Percentiles rank a stretch among this genome's conserved stretches.
These are phyloP conservation scores for Pteronotus mesoamericanus DNA, from an alignment of 2,797 vertebrate species.

Conservation along the genomic window DNA sequence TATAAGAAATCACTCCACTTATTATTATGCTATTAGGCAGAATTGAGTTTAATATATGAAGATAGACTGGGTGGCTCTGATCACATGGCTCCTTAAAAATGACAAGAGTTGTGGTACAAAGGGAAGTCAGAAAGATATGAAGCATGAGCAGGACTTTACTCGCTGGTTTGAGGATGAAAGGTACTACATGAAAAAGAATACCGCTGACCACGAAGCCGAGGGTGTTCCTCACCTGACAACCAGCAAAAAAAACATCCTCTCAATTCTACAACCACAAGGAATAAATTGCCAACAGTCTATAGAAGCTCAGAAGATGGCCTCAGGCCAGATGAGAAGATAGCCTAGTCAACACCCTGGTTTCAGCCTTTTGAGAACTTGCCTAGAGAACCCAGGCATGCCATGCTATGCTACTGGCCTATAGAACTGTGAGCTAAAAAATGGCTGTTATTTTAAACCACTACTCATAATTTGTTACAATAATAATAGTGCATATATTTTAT, in stretches of 20 bases:
- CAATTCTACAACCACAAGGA: background rate
- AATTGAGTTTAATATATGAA: background rate
- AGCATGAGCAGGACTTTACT: background rate
- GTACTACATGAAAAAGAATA: background rate
- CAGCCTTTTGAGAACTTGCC: background rate
- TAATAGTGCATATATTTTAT: background rate
- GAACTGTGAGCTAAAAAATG: background rate
- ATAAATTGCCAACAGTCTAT: background rate
- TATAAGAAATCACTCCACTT: background rate
- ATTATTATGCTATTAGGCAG: background rate
- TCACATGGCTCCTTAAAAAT: background rate
- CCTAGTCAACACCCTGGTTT: background rate
- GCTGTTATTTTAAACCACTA: background rate
- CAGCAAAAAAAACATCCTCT: background rate
- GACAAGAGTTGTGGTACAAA: background rate
- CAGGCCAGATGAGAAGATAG: background rate
- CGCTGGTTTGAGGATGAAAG: background rate
- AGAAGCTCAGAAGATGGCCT: background rate
- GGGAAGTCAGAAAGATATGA: background rate
- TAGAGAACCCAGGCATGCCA: background rate
- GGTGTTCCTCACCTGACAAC: background rate
- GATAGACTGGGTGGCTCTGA: background rate
- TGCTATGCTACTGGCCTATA: background rate
- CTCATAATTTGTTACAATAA: background rate
- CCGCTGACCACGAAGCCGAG: rapidly evolving